phyloP scores from a whole-genome alignment of 2,113 vertebrate genomes.

The Scytalopus superciliaris region DNA sequence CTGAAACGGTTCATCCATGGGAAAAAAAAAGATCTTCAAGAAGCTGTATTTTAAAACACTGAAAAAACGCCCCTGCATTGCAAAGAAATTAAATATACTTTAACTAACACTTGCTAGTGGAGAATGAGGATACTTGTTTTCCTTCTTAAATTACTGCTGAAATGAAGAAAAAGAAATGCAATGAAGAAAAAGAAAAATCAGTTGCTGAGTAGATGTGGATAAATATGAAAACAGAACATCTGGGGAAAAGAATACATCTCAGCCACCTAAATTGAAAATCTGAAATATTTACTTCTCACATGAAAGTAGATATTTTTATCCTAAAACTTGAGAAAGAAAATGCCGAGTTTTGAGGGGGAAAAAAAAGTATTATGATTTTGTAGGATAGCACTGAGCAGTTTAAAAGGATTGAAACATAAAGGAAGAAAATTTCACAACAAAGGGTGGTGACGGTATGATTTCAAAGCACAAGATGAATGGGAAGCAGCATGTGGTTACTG shows the following conservation, averaged over 20 bases:
- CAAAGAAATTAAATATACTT: neutral
- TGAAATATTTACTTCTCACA: neutral
- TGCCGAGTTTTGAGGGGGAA: neutral
- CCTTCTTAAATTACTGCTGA: constrained; percentile 6
- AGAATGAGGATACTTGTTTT: neutral
- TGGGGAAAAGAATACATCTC: neutral
- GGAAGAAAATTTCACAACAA: neutral
- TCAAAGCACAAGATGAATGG: neutral
- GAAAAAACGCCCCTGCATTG: neutral
- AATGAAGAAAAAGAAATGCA: constrained; percentile 10
- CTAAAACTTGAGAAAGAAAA: neutral
- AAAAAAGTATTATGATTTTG: neutral
- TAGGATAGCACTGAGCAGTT: neutral
- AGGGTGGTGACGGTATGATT: accelerated
- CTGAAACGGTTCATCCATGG: neutral
- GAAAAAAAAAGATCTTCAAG: neutral
- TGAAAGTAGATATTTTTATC: neutral
- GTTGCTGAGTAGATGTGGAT: neutral
- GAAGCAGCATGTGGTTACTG: neutral
- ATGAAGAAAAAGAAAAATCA: constrained; percentile 3
- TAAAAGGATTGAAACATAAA: neutral
- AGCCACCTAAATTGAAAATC: neutral
- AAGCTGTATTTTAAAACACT: neutral
- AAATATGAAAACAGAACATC: neutral
- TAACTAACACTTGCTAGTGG: constrained; percentile 25